phyloP scores from a whole-genome alignment of 2,113 vertebrate genomes.

The Nestor notabilis region DNA sequence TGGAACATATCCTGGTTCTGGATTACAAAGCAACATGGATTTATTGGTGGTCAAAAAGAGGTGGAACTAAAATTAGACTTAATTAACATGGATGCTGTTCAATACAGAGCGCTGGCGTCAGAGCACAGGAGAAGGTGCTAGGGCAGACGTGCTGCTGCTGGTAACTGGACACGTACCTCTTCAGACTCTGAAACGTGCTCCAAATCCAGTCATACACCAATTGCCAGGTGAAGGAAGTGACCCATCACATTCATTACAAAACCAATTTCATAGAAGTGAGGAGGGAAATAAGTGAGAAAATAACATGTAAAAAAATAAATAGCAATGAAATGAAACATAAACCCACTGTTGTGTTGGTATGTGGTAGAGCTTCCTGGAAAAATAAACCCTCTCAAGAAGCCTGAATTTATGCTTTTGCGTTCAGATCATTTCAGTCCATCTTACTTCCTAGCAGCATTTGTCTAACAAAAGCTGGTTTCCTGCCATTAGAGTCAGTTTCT shows the following conservation, averaged over 20 bases:
- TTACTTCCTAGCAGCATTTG: background rate
- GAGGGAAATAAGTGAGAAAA: background rate
- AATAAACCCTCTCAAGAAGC: background rate
- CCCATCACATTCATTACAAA: background rate
- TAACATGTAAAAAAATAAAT: background rate
- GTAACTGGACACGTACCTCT: background rate
- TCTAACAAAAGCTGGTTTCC: background rate
- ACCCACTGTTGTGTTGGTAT: background rate
- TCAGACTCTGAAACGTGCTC: background rate
- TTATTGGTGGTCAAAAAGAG: conserved; percentile 48
- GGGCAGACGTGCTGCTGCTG: background rate
- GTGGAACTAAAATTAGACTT: conserved; percentile 62
- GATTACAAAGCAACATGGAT: conserved; percentile 11
- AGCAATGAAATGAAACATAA: background rate
- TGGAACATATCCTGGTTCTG: background rate
- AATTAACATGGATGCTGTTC: conserved; percentile 37
- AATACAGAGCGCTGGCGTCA: background rate
- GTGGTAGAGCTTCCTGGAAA: background rate
- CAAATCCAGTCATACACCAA: background rate
- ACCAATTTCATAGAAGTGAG: background rate
- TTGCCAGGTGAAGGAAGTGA: background rate
- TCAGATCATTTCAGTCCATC: background rate
- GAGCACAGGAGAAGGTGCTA: background rate
- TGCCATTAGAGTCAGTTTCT: background rate
- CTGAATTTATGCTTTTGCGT: background rate